Conservation (phyloP, 2,113 vertebrate genomes). For the Rhinogobius similis region DNA sequence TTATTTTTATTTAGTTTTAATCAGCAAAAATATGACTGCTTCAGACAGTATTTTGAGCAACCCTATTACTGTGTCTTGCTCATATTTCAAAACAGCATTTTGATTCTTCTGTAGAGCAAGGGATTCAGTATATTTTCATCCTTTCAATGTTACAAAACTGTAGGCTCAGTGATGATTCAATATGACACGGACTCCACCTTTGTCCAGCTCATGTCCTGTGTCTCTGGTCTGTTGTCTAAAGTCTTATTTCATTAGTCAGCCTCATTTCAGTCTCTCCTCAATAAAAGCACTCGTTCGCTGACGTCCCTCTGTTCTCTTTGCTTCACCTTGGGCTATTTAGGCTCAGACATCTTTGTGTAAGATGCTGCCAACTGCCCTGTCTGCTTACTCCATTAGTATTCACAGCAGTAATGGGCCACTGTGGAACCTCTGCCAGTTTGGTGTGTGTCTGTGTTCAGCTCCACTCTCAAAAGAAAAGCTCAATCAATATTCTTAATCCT, state of each 20-base stretch:
- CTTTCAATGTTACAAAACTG: not conserved
- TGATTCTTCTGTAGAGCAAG: too few relatives aligned
- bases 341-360: conserved; percentile 39
- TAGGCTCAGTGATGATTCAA: not conserved
- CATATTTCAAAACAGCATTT: too few relatives aligned
- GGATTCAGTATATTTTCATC: not conserved
- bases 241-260: conserved; percentile 35
- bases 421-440: conserved; percentile 26
- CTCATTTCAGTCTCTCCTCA: conserved; percentile 34
- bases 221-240: conserved; percentile 20
- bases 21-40: too few relatives aligned
- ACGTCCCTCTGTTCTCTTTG: conserved; percentile 24
- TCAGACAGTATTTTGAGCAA: too few relatives aligned
- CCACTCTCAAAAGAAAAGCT: conserved; percentile 3
- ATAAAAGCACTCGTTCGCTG: conserved; percentile 44
- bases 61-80: too few relatives aligned
- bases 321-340: conserved; percentile 49
- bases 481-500: not conserved
- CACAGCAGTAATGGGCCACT: conserved; percentile 39
- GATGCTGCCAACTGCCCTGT: conserved; percentile 46
- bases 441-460: conserved; percentile 36
- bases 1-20: too few relatives aligned
- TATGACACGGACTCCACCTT: conserved; percentile 2
- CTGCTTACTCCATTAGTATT: conserved; percentile 58
- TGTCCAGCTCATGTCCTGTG: conserved; percentile 2